phyloP scores from a whole-genome alignment of 2,888 invertebrate genomes.

The Drosophila aldrichi region DNA sequence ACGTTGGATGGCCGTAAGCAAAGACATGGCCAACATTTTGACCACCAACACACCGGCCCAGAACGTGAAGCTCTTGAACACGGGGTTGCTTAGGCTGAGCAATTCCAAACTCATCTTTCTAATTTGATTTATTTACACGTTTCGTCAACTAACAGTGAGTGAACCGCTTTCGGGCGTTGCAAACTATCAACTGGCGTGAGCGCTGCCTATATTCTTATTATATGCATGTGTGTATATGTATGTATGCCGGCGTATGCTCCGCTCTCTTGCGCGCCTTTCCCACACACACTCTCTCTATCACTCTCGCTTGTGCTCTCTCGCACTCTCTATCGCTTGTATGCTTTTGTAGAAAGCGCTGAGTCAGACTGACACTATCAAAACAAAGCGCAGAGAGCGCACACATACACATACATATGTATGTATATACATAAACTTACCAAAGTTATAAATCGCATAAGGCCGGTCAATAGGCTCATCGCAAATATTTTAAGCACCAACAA shows the following conservation, averaged over 20 bases:
- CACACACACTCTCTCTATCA: neutral
- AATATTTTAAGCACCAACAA: conserved; percentile 85
- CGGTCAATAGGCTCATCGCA: conserved; percentile 84
- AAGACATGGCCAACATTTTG: conserved; percentile 85
- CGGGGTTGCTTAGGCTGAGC: conserved; percentile 76
- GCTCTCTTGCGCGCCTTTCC: conserved; percentile 1
- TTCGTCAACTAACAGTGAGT: neutral
- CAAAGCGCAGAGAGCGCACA: neutral
- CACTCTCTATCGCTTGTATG: neutral
- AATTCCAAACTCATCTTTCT: conserved; percentile 70
- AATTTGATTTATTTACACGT: neutral
- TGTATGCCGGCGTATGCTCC: conserved; percentile 19
- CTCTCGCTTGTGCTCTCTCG: too few species aligned
- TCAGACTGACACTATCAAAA: conserved; percentile 50
- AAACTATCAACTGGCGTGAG: conserved; percentile 36
- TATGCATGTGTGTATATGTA: conserved; percentile 13
- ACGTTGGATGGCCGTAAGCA: conserved; percentile 84
- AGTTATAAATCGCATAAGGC: conserved; percentile 82
- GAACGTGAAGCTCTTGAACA: conserved; percentile 85
- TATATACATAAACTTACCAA: conserved; percentile 69
- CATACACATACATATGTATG: neutral
- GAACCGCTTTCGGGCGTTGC: conserved; percentile 21
- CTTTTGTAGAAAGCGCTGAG: conserved; percentile 24
- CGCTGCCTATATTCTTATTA: conserved; percentile 11
- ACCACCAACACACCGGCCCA: conserved; percentile 85